Evolutionary conservation across 2,113 vertebrate genomes (phyloP).

Genomic region (Oreocharis arfaki): DNA sequence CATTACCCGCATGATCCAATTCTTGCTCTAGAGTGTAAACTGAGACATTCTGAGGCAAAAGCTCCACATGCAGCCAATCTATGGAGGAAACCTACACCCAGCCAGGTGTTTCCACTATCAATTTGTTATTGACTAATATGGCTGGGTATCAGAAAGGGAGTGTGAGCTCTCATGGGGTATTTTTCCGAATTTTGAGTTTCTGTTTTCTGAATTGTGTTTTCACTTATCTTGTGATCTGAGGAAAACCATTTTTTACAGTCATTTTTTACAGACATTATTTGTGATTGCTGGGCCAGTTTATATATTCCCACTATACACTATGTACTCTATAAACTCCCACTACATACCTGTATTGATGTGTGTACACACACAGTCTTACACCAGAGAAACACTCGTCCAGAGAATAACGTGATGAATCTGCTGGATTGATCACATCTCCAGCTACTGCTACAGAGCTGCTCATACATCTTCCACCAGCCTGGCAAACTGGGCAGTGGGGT

Average conservation of each 20-base stretch:
- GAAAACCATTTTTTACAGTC: not conserved
- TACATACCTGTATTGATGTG: fast-evolving
- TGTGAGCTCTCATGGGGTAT: not conserved
- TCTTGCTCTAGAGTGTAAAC: not conserved
- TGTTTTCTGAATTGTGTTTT: not conserved
- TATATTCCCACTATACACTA: not conserved
- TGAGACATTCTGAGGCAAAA: not conserved
- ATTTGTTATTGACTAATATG: not conserved
- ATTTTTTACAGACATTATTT: not conserved
- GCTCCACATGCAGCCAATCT: not conserved
- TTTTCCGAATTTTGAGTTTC: not conserved
- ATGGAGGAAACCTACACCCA: not conserved
- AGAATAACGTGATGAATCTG: not conserved
- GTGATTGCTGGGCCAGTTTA: not conserved
- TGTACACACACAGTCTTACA: not conserved
- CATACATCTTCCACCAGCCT: fast-evolving
- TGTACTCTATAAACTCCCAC: not conserved
- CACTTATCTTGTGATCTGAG: not conserved
- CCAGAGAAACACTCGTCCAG: not conserved
- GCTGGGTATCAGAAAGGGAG: not conserved
- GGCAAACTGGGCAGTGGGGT: fast-evolving
- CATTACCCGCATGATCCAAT: not conserved
- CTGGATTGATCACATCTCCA: not conserved
- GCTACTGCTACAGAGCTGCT: not conserved
- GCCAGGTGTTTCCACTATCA: not conserved